phyloP scores from a whole-genome alignment of 1,140 invertebrate genomes.

The Periplaneta americana region DNA sequence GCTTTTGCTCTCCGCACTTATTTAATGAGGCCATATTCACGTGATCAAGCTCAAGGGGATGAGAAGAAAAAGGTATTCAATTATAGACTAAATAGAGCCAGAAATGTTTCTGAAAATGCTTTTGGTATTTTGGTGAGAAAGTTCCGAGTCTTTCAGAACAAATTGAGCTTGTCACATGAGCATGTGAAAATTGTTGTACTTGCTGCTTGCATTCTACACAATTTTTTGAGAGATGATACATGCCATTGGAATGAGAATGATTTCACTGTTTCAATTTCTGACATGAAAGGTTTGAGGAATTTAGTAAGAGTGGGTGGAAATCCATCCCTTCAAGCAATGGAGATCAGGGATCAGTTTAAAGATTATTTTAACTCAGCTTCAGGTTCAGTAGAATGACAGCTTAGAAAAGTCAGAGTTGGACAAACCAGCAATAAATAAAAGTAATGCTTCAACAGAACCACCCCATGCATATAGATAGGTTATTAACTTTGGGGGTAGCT shows the following conservation, averaged over 20 bases:
- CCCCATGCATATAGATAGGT: too few relatives aligned
- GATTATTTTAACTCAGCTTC: background rate
- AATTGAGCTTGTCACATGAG: background rate
- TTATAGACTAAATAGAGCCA: too few relatives aligned
- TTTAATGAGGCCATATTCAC: too few relatives aligned
- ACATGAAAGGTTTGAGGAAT: background rate
- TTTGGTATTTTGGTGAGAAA: background rate
- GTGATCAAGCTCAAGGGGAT: too few relatives aligned
- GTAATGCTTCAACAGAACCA: too few relatives aligned
- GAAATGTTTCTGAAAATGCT: constrained; percentile 1
- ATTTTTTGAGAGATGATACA: background rate
- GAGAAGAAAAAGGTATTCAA: too few relatives aligned
- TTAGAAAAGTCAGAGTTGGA: background rate
- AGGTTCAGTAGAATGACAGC: background rate
- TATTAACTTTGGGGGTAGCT: too few relatives aligned
- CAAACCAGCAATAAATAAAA: too few relatives aligned
- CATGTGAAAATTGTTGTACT: background rate
- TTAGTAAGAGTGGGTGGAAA: background rate
- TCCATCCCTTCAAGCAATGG: background rate
- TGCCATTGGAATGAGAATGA: constrained; percentile 2
- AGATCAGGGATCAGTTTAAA: background rate
- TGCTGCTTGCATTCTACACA: background rate
- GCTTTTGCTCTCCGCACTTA: too few relatives aligned
- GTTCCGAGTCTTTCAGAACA: background rate
- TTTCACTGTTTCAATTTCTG: background rate